Base-by-base conservation (phyloP, 2,888 invertebrate genomes). In the Thera obeliscata region DNA sequence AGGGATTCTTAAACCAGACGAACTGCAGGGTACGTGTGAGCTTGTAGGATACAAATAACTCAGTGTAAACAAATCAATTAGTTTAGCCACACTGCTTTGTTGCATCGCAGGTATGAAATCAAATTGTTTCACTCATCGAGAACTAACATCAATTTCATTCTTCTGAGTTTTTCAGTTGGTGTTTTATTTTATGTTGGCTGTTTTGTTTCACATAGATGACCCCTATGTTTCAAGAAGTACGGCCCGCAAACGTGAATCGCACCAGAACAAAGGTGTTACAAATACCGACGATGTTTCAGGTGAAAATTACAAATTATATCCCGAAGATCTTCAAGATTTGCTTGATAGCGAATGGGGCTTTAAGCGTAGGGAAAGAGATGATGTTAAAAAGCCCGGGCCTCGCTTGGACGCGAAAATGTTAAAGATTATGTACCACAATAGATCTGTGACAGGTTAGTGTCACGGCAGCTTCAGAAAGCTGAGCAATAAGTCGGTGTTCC, bases 311-410 rank as follows among this genome's bases (percentile, higher is more conserved):
- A 88, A 90, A 86, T 87, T 90, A 85, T 87, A 87, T 88, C 87
- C 87, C 80, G 90, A 87, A 81, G 94, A 95, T 81, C 91, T 95
- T 74, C 94, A 94, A 83, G 94, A 95, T 82, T 90, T 95, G 74
- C 86, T 96, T 84, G 94, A 95, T 85, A 94, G 94, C 83, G 95
- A 95, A 91, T 94, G 95, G 89, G 97, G 97, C 72, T 98, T 98
- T 93, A 96, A 97, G 79, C 95, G 98, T 80, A 96, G 96, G 79
- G 98, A 98, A 94, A 95, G 98, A 81, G 95, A 98, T 74, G 98
- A 98, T 91, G 98, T 98, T 61, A 98, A 98, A 93, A 98, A 98
- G 92, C 98, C 98, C n/a, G 98, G 98, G 67, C 98, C 98, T 60
- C 95, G 95, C 69, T 96, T 96, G 89, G 95, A 96, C 82, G 95